Evolutionary conservation across 1,140 invertebrate species (phyloP), one percentile per base, ranked within the genome.

Genomic region (Adoxophyes honmai): DNA sequence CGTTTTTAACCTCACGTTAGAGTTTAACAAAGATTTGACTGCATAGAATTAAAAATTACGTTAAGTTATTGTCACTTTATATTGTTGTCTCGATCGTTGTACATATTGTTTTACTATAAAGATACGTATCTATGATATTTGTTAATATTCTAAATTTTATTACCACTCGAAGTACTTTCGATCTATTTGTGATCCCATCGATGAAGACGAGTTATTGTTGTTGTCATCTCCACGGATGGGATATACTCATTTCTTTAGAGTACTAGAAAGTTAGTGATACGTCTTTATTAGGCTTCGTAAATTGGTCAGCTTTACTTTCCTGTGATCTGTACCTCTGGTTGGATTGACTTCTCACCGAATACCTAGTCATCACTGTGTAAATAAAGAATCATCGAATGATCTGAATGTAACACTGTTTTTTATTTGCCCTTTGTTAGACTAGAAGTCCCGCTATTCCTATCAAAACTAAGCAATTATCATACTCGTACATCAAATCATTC

Each of bases 381-480:
- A 88, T 88, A 88, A 88, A 87, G 59, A 79, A 65, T 84, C 81
- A 88, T 85, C 81, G 80, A 81, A 84, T 81, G 76, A 86, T 88
- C 82, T 88, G 80, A 85, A 81, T 88, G 85, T 88, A 80, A 54
- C 34, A 15, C 16, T 51, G 69, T 66, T 73, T 86, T 86, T 86
- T 70, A 77, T 78, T 84, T 65, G 13, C 21, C 2, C 21, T 28
- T 3, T 3, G 6, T 28, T 28, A 28, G 21, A 6, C 21, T 28
- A 28, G 21, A 6, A 28, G 2, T 6, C 21, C 6, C 6, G 21
- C 21, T 6, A 6, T 28, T 28, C 2, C 21, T 28, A 28, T n/a
- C n/a, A n/a, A n/a, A n/a, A n/a, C n/a, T n/a, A n/a, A n/a, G n/a
- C n/a, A n/a, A n/a, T n/a, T n/a, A n/a, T n/a, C n/a, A n/a, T n/a